Percentiles rank a stretch among this genome's conserved stretches.
Conservation (phyloP, 2,888 invertebrate species). For the Agonopterix arenella region DNA sequence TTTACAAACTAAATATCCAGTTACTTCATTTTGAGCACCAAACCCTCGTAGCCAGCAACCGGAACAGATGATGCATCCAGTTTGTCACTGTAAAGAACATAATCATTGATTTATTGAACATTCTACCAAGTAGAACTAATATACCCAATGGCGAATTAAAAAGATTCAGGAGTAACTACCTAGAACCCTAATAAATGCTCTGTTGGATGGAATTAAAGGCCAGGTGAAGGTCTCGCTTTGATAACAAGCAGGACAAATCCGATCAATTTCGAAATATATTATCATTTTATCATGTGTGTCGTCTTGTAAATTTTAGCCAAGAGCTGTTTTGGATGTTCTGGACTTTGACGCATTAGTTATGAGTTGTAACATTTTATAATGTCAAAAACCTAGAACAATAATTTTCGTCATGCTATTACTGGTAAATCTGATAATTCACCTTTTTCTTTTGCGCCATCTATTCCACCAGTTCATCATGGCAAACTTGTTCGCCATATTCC, state of each 20-base stretch:
- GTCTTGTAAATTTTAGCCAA: no score
- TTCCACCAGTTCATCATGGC: no score
- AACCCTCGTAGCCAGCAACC: constrained; percentile 52
- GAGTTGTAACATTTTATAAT: no score
- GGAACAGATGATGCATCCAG: constrained; percentile 40
- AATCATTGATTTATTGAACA: not conserved
- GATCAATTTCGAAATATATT: no score
- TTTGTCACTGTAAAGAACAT: constrained; percentile 33
- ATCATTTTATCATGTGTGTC: no score
- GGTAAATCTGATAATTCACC: not conserved
- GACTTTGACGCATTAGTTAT: no score
- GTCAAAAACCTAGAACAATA: no score
- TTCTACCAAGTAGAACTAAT: not conserved
- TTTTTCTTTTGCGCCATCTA: no score
- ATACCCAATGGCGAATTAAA: not conserved
- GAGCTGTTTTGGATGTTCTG: no score
- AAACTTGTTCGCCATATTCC: no score
- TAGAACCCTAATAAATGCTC: not conserved
- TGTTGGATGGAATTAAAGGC: not conserved
- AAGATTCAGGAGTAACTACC: not conserved
- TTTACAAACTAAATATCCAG: no score
- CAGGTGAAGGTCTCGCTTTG: not conserved
- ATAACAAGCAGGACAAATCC: not conserved
- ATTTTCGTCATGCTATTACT: no score
- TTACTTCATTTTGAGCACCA: constrained; percentile 42